Evolutionary conservation across 2,113 vertebrate species (phyloP).

Genomic region (Amphiprion ocellaris): DNA sequence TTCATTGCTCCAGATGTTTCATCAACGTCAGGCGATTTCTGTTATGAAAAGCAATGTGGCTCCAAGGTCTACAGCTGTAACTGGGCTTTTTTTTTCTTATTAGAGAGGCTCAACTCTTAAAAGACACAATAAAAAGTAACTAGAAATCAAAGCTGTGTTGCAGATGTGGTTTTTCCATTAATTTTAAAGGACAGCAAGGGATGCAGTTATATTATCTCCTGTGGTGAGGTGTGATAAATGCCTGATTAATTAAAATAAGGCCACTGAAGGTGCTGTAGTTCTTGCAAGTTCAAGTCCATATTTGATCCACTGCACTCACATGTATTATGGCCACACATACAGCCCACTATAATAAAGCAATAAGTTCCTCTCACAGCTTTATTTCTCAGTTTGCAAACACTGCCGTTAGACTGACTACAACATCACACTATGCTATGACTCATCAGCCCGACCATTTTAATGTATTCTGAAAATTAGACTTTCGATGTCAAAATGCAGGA

Average conservation of each 20-base stretch:
- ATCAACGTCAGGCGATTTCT: conserved; percentile 60
- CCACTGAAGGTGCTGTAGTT: background rate
- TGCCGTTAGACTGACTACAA: background rate
- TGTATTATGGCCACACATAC: background rate
- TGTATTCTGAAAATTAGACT: conserved; percentile 7
- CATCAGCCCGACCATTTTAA: conserved; percentile 6
- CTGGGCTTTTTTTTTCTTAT: conserved; percentile 19
- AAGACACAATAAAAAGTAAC: background rate
- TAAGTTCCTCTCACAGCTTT: conserved; percentile 21
- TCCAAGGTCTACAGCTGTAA: conserved; percentile 38
- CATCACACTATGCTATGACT: background rate
- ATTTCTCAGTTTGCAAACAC: conserved; percentile 12
- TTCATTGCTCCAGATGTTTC: conserved; percentile 68
- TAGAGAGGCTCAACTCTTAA: background rate
- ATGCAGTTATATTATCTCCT: background rate
- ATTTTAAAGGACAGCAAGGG: background rate
- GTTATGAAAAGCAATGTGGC: conserved; percentile 30
- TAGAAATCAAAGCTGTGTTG: background rate
- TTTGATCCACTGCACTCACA: background rate
- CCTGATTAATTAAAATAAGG: background rate
- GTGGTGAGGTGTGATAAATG: background rate
- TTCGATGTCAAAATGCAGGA: conserved; percentile 1
- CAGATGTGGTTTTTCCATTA: background rate
- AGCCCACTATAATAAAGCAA: background rate
- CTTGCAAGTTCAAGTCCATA: conserved; percentile 12